Evolutionary conservation across 2,113 vertebrate genomes (phyloP).

Genomic region (Tinamus guttatus): DNA sequence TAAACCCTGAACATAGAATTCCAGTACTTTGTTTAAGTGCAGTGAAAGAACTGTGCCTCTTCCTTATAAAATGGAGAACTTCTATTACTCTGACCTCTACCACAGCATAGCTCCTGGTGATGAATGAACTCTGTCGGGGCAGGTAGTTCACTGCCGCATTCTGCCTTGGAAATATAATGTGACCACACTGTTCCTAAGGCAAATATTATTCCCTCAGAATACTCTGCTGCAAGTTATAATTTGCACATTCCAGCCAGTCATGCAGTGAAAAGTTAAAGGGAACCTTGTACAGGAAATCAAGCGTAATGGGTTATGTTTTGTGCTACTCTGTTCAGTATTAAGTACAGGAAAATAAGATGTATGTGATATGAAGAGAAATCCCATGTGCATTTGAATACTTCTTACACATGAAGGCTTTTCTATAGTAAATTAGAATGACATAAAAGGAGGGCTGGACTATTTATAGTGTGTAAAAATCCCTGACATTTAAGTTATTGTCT

Average conservation of each 20-base stretch:
- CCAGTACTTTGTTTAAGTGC: background rate
- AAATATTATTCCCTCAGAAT: slow-evolving; percentile 39
- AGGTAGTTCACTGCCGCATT: background rate
- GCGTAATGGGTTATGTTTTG: background rate
- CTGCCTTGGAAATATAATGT: background rate
- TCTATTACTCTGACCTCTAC: background rate
- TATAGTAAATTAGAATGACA: slow-evolving; percentile 15
- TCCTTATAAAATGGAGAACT: background rate
- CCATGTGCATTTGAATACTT: background rate
- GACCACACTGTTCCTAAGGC: background rate
- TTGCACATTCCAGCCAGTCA: slow-evolving; percentile 20
- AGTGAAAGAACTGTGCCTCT: background rate
- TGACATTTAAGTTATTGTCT: slow-evolving; percentile 30
- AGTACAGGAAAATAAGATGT: background rate
- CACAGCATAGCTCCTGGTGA: background rate
- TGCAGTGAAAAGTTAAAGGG: slow-evolving; percentile 26
- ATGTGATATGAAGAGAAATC: slow-evolving; percentile 6
- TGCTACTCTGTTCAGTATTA: background rate
- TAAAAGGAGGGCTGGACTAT: background rate
- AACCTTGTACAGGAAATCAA: slow-evolving; percentile 20
- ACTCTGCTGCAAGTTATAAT: slow-evolving; percentile 12
- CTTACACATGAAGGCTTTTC: background rate
- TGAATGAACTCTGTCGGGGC: background rate
- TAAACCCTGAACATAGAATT: background rate
- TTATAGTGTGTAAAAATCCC: slow-evolving; percentile 20